phyloP scores from a whole-genome alignment of 2,797 vertebrate genomes.

The Megalops cyprinoides region DNA sequence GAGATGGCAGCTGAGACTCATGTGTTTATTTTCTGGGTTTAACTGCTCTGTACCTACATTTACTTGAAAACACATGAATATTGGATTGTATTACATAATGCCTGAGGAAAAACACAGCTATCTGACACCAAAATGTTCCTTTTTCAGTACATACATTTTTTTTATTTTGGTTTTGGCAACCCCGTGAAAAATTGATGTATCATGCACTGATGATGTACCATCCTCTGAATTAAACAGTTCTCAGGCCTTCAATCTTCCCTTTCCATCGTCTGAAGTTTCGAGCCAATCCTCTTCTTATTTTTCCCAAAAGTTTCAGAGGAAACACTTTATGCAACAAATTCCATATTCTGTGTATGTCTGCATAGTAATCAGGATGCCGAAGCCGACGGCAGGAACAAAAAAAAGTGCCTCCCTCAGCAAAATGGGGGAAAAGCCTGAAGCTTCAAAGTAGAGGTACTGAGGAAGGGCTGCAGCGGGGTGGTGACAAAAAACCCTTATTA shows the following conservation, averaged over 20 bases:
- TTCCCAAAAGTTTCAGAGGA: not conserved
- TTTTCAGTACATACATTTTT: not conserved
- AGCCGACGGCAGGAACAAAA: not conserved
- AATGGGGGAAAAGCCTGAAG: not conserved
- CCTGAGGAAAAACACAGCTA: not conserved
- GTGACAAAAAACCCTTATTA: not conserved
- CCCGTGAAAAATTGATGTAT: not conserved
- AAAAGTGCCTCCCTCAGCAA: not conserved
- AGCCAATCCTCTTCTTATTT: not conserved
- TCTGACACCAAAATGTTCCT: not conserved
- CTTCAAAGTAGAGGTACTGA: too few species aligned
- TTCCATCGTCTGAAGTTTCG: constrained; percentile 1
- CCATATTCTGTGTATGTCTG: not conserved
- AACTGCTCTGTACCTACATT: not conserved
- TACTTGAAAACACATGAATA: not conserved
- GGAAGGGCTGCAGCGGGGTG: too few species aligned
- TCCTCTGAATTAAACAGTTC: not conserved
- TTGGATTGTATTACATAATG: not conserved
- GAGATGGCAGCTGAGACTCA: not conserved
- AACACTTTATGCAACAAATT: not conserved
- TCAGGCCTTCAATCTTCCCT: not conserved
- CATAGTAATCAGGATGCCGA: not conserved
- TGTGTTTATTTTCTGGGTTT: not conserved
- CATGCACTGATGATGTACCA: not conserved
- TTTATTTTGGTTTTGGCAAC: not conserved